These are phyloP conservation scores for Microctenopoma stevenorrisi DNA, from an alignment of 2,797 vertebrate species.

Conservation along the genomic window DNA sequence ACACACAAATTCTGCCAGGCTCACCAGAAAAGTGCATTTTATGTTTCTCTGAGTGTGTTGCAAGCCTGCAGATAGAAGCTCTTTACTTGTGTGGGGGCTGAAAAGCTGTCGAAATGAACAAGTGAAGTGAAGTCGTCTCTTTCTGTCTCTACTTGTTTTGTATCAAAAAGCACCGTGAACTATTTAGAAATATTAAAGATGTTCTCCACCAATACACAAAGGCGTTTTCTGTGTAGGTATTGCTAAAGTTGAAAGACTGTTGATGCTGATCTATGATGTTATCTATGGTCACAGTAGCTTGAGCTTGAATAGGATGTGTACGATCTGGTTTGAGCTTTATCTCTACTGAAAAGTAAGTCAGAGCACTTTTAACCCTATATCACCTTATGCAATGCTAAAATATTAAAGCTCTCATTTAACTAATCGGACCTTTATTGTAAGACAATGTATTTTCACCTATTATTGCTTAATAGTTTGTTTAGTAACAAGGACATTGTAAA, in stretches of 20 bases:
- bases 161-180: slow-evolving; percentile 17
- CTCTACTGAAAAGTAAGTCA: too few species aligned
- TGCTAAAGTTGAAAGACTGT: too few species aligned
- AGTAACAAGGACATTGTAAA: background rate
- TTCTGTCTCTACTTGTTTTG: slow-evolving; percentile 2
- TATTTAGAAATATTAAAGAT: too few species aligned
- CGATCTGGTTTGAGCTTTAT: too few species aligned
- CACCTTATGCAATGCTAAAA: background rate
- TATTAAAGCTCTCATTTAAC: background rate
- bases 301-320: too few species aligned
- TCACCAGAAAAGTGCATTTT: slow-evolving; percentile 38
- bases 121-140: background rate
- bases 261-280: too few species aligned
- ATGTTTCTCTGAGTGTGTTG: slow-evolving; percentile 29
- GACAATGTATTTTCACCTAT: too few species aligned
- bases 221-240: too few species aligned
- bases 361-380: too few species aligned
- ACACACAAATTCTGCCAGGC: slow-evolving; percentile 25
- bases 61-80: slow-evolving; percentile 42
- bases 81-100: slow-evolving; percentile 39
- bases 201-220: too few species aligned
- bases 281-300: too few species aligned
- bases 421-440: background rate
- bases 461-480: background rate
- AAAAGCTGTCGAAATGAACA: slow-evolving; percentile 23